Conservation (phyloP, 2,888 invertebrate genomes). For the Chromoteleia sp. region DNA sequence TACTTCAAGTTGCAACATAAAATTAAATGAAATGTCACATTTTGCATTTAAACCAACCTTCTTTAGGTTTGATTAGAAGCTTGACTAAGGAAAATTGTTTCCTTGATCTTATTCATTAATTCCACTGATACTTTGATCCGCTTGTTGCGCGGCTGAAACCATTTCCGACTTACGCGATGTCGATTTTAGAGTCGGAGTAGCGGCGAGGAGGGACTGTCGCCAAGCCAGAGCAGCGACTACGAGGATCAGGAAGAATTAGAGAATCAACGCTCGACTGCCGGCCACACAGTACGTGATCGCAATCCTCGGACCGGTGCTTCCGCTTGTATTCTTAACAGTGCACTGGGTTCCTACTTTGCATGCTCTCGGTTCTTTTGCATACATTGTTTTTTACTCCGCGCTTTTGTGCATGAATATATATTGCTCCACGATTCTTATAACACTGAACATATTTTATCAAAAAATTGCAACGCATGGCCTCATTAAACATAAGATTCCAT, state of each 20-base stretch:
- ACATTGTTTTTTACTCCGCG: constrained; percentile 36
- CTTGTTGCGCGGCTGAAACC: constrained; percentile 74
- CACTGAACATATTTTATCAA: constrained; percentile 40
- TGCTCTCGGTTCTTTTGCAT: constrained; percentile 56
- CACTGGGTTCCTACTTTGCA: constrained; percentile 56
- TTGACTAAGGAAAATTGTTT: constrained; percentile 62
- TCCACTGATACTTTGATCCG: constrained; percentile 66
- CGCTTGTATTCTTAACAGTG: constrained; percentile 58
- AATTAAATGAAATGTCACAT: constrained; percentile 22
- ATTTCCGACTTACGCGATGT: constrained; percentile 75
- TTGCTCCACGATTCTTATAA: constrained; percentile 28
- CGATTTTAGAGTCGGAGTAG: constrained; percentile 86
- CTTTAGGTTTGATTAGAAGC: constrained; percentile 34
- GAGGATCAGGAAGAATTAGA: constrained; percentile 89
- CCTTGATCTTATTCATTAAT: constrained; percentile 63
- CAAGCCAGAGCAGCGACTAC: constrained; percentile 89
- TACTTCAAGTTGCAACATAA: background rate
- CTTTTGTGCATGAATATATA: constrained; percentile 39
- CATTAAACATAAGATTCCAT: constrained; percentile 3
- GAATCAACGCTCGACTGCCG: constrained; percentile 88
- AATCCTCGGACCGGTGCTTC: constrained; percentile 70
- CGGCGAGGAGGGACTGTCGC: constrained; percentile 87
- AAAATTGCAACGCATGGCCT: constrained; percentile 30
- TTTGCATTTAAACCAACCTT: constrained; percentile 40
- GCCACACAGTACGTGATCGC: constrained; percentile 87